Evolutionary conservation across 2,113 vertebrate species (phyloP).

Genomic region (Jacana jacana): DNA sequence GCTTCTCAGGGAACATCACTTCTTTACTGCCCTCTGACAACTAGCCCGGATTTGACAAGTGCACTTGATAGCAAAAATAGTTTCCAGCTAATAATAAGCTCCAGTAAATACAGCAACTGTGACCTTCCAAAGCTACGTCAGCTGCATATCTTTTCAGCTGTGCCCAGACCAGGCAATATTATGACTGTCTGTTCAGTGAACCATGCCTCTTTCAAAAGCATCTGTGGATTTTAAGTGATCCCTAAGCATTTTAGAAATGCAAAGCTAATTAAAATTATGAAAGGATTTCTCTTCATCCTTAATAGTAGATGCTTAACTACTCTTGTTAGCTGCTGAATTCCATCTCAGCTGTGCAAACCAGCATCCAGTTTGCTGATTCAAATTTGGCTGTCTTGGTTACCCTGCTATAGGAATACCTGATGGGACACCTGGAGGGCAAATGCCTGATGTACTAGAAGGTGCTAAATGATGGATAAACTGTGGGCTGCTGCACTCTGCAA

Average conservation of each 20-base stretch:
- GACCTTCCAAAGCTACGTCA: conserved; percentile 47
- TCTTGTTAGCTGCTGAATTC: background rate
- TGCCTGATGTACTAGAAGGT: background rate
- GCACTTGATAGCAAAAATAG: conserved; percentile 48
- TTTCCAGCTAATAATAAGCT: conserved; percentile 60
- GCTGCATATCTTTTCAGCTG: background rate
- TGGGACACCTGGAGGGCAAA: conserved; percentile 30
- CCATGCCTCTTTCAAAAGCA: conserved; percentile 24
- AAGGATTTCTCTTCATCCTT: conserved; percentile 26
- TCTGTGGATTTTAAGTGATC: conserved; percentile 59
- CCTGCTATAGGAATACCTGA: background rate
- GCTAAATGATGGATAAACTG: conserved; percentile 3
- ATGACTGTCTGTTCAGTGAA: conserved; percentile 14
- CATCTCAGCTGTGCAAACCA: background rate
- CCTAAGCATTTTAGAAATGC: conserved; percentile 53
- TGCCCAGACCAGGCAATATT: conserved; percentile 4
- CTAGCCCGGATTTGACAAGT: conserved; percentile 55
- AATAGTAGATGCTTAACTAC: conserved; percentile 9
- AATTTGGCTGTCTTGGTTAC: background rate
- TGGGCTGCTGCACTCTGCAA: background rate
- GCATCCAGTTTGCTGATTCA: background rate
- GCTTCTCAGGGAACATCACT: conserved; percentile 65
- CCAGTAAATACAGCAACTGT: conserved; percentile 45
- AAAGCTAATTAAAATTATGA: conserved; percentile 55
- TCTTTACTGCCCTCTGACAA: conserved; percentile 45